Conservation (phyloP, 2,888 invertebrate genomes). For the Apotomis betuletana region DNA sequence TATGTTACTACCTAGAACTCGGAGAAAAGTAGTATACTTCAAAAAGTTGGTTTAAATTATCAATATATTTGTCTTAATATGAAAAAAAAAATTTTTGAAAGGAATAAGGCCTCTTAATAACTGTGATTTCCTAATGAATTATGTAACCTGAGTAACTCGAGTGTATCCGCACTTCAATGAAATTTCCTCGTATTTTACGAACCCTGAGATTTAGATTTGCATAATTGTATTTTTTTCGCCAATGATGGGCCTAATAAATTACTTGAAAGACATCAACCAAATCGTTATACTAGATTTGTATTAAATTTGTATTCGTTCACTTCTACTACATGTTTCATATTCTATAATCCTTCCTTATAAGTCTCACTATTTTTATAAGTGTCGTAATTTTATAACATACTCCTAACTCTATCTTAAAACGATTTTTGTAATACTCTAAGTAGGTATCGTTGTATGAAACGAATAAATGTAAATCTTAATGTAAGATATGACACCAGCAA, state of each 20-base stretch:
- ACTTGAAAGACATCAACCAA: background rate
- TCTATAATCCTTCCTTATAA: slow-evolving; percentile 20
- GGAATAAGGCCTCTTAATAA: too few species aligned
- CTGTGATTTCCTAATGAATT: too few species aligned
- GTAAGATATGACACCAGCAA: slow-evolving; percentile 63
- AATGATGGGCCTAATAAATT: background rate
- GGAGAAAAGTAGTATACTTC: too few species aligned
- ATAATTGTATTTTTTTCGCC: too few species aligned
- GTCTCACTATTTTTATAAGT: slow-evolving; percentile 31
- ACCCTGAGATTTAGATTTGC: too few species aligned
- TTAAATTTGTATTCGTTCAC: slow-evolving; percentile 6
- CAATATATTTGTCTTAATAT: too few species aligned
- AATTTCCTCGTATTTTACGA: too few species aligned
- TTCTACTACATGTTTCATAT: slow-evolving; percentile 11
- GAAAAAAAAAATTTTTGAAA: too few species aligned
- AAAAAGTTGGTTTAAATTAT: too few species aligned
- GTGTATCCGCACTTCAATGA: too few species aligned
- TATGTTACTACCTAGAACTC: too few species aligned
- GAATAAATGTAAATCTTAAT: slow-evolving; percentile 45
- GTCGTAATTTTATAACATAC: slow-evolving; percentile 46
- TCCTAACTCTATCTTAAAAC: slow-evolving; percentile 56
- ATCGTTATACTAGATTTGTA: background rate
- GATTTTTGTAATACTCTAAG: slow-evolving; percentile 53
- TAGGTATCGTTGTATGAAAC: slow-evolving; percentile 31
- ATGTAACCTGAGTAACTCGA: too few species aligned